Conservation (phyloP, 2,797 vertebrate genomes). For the Acrocephalus scirpaceus region DNA sequence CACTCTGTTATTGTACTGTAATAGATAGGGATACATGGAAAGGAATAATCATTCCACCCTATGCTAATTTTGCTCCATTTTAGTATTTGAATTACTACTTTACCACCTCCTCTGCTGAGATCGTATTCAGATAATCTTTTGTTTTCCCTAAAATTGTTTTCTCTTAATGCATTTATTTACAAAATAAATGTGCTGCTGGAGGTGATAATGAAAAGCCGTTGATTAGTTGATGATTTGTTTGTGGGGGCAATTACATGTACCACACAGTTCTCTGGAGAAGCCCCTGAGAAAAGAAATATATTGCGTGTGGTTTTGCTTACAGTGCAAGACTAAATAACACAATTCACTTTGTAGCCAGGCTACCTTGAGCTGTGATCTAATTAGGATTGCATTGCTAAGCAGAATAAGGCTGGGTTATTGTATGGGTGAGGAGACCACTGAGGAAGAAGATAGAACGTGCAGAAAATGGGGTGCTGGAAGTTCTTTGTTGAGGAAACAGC, state of each 20-base stretch:
- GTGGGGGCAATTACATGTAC: constrained; percentile 62
- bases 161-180: constrained; percentile 66
- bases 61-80: constrained; percentile 57
- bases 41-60: constrained; percentile 48
- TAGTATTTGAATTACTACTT: constrained; percentile 56
- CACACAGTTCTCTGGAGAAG: constrained; percentile 29
- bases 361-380: constrained; percentile 44
- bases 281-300: constrained; percentile 56
- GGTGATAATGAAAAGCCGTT: constrained; percentile 64
- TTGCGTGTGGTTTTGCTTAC: constrained; percentile 41
- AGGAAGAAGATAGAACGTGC: neutral
- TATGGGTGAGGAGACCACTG: neutral
- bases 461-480: neutral
- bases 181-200: constrained; percentile 62
- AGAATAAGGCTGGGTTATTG: neutral
- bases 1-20: constrained; percentile 43
- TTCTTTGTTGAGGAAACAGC: neutral
- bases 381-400: constrained; percentile 17
- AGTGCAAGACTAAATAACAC: constrained; percentile 17
- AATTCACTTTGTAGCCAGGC: neutral
- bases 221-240: constrained; percentile 68
- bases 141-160: constrained; percentile 61
- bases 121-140: constrained; percentile 42
- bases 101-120: constrained; percentile 36
- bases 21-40: constrained; percentile 31